phyloP scores from a whole-genome alignment of 1,140 invertebrate species.

The Pseudachorutes palmiensis region DNA sequence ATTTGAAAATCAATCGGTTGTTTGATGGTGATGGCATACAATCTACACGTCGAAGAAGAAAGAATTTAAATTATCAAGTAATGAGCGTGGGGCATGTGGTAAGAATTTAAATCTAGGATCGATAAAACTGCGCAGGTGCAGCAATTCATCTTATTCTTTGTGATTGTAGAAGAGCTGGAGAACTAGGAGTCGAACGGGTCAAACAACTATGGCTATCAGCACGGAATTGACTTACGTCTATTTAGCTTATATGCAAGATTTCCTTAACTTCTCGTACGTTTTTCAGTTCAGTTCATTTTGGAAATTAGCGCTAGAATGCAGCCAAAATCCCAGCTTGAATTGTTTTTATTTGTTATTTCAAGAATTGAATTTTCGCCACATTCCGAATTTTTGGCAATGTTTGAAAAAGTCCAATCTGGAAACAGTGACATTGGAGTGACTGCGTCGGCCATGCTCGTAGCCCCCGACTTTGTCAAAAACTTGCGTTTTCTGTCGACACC shows the following conservation, averaged over 20 bases:
- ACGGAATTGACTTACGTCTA: background rate
- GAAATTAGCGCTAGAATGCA: background rate
- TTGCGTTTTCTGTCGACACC: background rate
- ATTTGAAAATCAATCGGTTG: background rate
- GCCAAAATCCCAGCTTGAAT: too few relatives aligned
- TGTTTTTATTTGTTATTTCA: background rate
- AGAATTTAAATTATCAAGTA: background rate
- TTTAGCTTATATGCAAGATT: slow-evolving; percentile 8
- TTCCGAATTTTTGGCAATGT: background rate
- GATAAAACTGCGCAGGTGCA: background rate
- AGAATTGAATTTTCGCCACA: background rate
- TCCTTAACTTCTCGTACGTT: slow-evolving; percentile 3
- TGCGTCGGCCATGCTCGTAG: background rate
- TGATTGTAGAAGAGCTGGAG: background rate
- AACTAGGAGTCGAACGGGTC: background rate
- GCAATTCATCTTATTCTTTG: background rate
- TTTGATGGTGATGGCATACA: background rate
- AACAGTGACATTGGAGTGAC: background rate
- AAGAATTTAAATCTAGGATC: background rate
- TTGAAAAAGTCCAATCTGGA: background rate
- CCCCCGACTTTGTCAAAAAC: background rate
- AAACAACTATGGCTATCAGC: background rate
- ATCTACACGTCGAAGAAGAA: background rate
- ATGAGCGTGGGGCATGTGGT: background rate
- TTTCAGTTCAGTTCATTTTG: background rate